phyloP scores from a whole-genome alignment of 2,888 invertebrate species.

The Rhyacophila evoluta region DNA sequence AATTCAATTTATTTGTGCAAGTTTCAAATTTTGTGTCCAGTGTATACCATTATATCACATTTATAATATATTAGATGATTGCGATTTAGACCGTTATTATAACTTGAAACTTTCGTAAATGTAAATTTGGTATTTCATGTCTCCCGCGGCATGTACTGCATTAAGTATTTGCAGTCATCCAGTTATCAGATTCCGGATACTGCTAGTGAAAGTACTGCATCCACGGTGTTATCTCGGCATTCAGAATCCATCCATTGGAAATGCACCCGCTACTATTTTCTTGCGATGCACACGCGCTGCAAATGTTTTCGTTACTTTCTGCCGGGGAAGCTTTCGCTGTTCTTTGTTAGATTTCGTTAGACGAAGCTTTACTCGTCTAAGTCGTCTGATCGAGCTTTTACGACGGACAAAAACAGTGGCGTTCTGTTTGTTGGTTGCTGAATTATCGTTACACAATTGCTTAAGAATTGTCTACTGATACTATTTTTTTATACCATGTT shows the following conservation, averaged over 20 bases:
- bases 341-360: conserved; percentile 8
- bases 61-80: too few relatives aligned
- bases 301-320: conserved; percentile 42
- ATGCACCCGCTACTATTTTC: not conserved
- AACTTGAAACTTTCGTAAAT: too few relatives aligned
- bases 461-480: too few relatives aligned
- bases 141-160: too few relatives aligned
- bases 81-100: too few relatives aligned
- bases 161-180: not conserved
- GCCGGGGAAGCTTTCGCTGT: conserved; percentile 6
- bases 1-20: too few relatives aligned
- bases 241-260: conserved; percentile 29
- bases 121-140: too few relatives aligned
- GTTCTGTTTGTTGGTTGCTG: not conserved
- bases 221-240: conserved; percentile 2
- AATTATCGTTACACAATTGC: too few relatives aligned
- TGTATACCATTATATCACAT: too few relatives aligned
- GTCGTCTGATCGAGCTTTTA: not conserved
- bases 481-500: too few relatives aligned
- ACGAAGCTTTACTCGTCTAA: not conserved
- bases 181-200: not conserved
- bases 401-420: not conserved
- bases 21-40: too few relatives aligned
- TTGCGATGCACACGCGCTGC: conserved; percentile 28
- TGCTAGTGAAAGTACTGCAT: not conserved